Evolutionary conservation across 2,797 vertebrate species (phyloP).

Genomic region (Naso thynnoides): DNA sequence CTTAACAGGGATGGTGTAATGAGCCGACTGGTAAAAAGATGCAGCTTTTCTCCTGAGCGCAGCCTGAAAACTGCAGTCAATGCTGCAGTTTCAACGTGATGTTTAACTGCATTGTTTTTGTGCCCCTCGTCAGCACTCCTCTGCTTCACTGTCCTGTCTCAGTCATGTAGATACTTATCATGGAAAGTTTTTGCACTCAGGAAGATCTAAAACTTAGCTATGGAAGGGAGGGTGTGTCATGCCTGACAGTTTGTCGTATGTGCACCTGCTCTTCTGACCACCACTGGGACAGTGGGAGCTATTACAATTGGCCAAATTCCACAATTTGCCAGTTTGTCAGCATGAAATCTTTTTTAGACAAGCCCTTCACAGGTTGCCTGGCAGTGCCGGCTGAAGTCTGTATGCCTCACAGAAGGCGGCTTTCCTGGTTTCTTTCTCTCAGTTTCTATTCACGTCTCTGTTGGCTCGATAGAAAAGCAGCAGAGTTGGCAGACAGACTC

Average conservation of each 20-base stretch:
- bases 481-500: slow-evolving; percentile 9
- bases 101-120: slow-evolving; percentile 8
- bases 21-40: slow-evolving; percentile 37
- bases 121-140: slow-evolving; percentile 20
- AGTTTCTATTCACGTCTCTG: slow-evolving; percentile 8
- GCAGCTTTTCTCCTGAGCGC: slow-evolving; percentile 15
- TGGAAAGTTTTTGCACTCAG: neutral
- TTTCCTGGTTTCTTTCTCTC: slow-evolving; percentile 5
- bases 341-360: slow-evolving; percentile 48
- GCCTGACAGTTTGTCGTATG: slow-evolving; percentile 1
- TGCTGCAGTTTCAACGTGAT: neutral
- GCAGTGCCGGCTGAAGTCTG: slow-evolving; percentile 45
- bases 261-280: neutral
- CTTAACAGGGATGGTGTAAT: slow-evolving; percentile 54
- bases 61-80: neutral
- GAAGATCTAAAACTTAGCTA: neutral
- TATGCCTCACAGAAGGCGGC: slow-evolving; percentile 59
- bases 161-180: neutral
- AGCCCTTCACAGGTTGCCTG: slow-evolving; percentile 44
- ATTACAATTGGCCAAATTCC: slow-evolving; percentile 21
- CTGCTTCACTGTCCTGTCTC: neutral
- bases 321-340: slow-evolving; percentile 25
- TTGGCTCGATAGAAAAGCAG: slow-evolving; percentile 24
- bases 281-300: slow-evolving; percentile 33
- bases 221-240: slow-evolving; percentile 8